Base-by-base conservation (phyloP, 1,140 invertebrate genomes). In the Anastatus disparis region DNA sequence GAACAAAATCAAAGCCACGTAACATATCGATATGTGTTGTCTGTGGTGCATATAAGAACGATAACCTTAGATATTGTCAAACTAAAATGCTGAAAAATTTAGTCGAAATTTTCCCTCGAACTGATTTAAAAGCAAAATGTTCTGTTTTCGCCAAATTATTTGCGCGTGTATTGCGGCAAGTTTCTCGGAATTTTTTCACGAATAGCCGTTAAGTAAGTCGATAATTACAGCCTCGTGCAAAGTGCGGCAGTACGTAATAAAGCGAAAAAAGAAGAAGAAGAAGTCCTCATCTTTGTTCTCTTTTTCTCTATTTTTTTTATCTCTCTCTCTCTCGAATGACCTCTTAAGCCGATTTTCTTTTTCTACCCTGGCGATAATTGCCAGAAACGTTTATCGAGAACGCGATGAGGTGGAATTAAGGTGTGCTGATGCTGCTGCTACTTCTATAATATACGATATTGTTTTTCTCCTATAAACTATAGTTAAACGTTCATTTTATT, bases 131-230 rank as follows among this genome's bases (percentile, higher is more conserved):
- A n/a, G n/a, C n/a, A n/a, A n/a, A n/a, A n/a, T n/a, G n/a, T n/a
- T n/a, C n/a, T n/a, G n/a, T n/a, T n/a, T n/a, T n/a, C n/a, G n/a
- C n/a, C n/a, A n/a, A n/a, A n/a, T n/a, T n/a, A n/a, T n/a, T n/a
- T n/a, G n/a, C n/a, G n/a, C n/a, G n/a, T n/a, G n/a, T n/a, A n/a
- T n/a, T n/a, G n/a, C n/a, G n/a, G 31, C 24, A 17, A 40, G 31
- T 58, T 61, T 59, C 66, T 69, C 35, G 29, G 35, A 69, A 69
- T 61, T 61, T 52, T 69, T 69, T 69, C 22, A 44, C 56, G 20
- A 40, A 61, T 17, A 61, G 56, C 27, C 22, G 66, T 61, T 69
- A 69, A 69, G 46, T 61, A 61, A 69, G 66, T 69, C 56, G 66
- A 69, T 69, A 69, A 69, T 69, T 61, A 24, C 31, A 22, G 31